Evolutionary conservation across 2,797 vertebrate species (phyloP), one percentile per base, ranked within the genome.

Genomic region (Florisuga fusca): DNA sequence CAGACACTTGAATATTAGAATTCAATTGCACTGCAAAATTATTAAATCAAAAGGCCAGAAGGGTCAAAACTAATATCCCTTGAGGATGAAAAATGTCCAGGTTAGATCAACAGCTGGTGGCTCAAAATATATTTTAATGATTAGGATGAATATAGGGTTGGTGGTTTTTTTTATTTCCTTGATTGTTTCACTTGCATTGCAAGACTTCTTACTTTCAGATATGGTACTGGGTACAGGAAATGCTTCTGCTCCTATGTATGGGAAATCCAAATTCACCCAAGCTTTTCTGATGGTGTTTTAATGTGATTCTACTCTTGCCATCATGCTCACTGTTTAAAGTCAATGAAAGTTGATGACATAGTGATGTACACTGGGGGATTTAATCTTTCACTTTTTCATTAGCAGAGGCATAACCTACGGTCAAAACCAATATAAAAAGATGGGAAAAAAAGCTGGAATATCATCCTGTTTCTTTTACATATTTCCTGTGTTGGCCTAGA

Each of bases 1-100:
- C 71, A 93, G 87, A 87, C 71, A 97, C 63, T 50, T 87, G 83
- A 96, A 76, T 88, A 90, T 87, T 93, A 90, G 84, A 97, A 96
- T 97, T 96, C 89, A 95, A 86, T 86, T 38, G 9, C 80, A 87
- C 15, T 57, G 45, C 41, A 92, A 78, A 78, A 95, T 94, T 94
- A 93, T 84, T 96, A 85, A 96, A 96, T 94, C 78, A 94, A 86
- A 92, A 94, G 59, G 22, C 46, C 17, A 61, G 61, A 96, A 95
- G 62, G 36, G 87, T 90, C 68, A 83, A 90, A 95, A 45, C 23
- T 79, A 91, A 92, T 83, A 95, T 74, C 84, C 59, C 38, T 53
- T 74, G 82, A 91, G 72, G 74, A 23, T 93, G 62, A 93, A 81
- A 90, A 94, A 81, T 31, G 26, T 81, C 61, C 27, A 75, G 67